Evolutionary conservation across 2,888 invertebrate genomes (phyloP).

Genomic region (Drosophila diplacantha): DNA sequence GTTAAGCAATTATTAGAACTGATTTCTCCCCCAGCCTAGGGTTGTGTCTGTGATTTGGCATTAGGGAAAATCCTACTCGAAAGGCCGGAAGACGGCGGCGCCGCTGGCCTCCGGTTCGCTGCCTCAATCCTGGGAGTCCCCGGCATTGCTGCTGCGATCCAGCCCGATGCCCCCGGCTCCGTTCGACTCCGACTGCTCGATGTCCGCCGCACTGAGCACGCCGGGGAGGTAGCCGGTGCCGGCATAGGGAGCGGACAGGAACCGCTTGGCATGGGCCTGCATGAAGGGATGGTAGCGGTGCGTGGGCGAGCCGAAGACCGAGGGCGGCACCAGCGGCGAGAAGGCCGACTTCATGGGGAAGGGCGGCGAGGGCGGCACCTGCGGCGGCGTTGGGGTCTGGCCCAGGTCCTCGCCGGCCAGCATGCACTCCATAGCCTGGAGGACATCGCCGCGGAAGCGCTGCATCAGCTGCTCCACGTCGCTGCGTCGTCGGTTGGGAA

Average conservation of each 20-base stretch:
- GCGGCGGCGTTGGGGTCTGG: constrained; percentile 65
- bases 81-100: constrained; percentile 67
- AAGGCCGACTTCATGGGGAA: constrained; percentile 83
- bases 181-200: constrained; percentile 77
- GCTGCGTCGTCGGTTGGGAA: constrained; percentile 90
- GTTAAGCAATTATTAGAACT: not conserved
- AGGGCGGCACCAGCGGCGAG: constrained; percentile 83
- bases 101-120: constrained; percentile 44
- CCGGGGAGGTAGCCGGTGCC: constrained; percentile 90
- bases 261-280: constrained; percentile 85
- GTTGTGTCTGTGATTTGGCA: not conserved
- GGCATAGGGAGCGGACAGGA: constrained; percentile 88
- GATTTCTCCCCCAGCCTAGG: not conserved
- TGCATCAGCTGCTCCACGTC: constrained; percentile 92
- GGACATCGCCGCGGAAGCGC: constrained; percentile 91
- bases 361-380: constrained; percentile 75
- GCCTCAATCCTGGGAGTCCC: constrained; percentile 78
- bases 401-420: constrained; percentile 81
- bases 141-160: constrained; percentile 76
- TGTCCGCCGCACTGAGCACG: constrained; percentile 80
- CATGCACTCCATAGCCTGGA: constrained; percentile 95
- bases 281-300: constrained; percentile 77
- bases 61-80: constrained; percentile 47
- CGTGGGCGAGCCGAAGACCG: constrained; percentile 76
- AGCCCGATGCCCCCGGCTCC: constrained; percentile 75